A percentile compares a stretch with the other conserved stretches of the same genome.
Conservation (phyloP, 2,888 invertebrate genomes). For the Ectobius pallidus region DNA sequence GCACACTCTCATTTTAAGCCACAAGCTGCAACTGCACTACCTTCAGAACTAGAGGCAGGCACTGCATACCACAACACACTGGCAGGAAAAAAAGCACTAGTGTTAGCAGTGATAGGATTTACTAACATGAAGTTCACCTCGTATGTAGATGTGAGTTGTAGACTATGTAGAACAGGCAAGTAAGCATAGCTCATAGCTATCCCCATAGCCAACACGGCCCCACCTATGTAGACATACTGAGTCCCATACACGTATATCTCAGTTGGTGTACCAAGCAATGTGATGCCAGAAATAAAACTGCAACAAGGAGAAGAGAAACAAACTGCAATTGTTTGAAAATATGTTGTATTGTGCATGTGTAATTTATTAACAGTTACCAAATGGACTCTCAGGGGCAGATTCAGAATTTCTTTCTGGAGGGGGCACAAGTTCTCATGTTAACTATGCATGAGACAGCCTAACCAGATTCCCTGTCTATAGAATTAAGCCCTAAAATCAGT, state of each 20-base stretch:
- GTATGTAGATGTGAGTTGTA: slow-evolving; percentile 78
- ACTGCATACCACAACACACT: too few species aligned
- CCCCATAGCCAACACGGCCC: slow-evolving; percentile 69
- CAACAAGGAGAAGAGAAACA: slow-evolving; percentile 44
- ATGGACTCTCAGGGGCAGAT: background rate
- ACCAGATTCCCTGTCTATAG: too few species aligned
- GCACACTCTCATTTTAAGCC: too few species aligned
- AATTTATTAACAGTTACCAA: background rate
- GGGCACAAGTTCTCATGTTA: too few species aligned
- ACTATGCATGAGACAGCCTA: too few species aligned
- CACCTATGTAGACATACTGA: slow-evolving; percentile 71
- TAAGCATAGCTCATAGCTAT: slow-evolving; percentile 70
- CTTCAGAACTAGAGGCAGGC: too few species aligned
- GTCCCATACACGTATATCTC: slow-evolving; percentile 83
- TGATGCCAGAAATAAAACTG: slow-evolving; percentile 79
- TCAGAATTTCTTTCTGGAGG: too few species aligned
- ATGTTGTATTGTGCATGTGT: too few species aligned
- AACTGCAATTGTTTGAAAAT: too few species aligned
- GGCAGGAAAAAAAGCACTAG: background rate
- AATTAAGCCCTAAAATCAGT: too few species aligned
- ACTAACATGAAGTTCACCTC: slow-evolving; percentile 58
- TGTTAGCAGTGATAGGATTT: background rate
- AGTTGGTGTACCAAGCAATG: slow-evolving; percentile 77
- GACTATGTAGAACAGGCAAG: slow-evolving; percentile 75
- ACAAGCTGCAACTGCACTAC: too few species aligned